A percentile compares a stretch with the other conserved stretches of the same genome.
Conservation (phyloP, 2,888 invertebrate genomes). For the Penaeus monodon region DNA sequence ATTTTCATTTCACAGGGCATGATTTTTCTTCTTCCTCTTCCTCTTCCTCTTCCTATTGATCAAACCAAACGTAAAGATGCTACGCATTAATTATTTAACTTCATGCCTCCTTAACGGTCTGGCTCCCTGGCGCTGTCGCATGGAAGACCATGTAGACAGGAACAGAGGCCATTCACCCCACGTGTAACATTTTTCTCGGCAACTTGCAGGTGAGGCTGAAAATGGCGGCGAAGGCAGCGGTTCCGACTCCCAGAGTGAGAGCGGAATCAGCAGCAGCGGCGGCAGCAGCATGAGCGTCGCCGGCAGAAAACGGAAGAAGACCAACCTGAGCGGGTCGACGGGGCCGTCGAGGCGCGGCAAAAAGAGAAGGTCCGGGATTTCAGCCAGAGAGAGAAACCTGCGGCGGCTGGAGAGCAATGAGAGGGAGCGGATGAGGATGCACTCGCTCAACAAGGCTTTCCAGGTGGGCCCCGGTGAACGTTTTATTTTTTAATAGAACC, state of each 20-base stretch:
- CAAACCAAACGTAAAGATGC: no score
- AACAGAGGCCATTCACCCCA: no score
- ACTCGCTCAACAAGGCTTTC: constrained; percentile 90
- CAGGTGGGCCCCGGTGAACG: constrained; percentile 74
- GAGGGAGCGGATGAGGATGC: constrained; percentile 92
- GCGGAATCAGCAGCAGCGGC: constrained; percentile 49
- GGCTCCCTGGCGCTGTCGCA: no score
- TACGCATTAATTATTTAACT: no score
- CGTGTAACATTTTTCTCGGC: no score
- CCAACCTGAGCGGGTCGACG: constrained; percentile 25
- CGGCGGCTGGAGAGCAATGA: constrained; percentile 91
- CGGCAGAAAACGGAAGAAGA: constrained; percentile 40
- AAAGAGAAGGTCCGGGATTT: constrained; percentile 80
- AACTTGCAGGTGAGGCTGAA: constrained; percentile 36
- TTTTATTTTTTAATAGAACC: not conserved
- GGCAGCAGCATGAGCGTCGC: constrained; percentile 34
- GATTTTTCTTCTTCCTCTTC: no score
- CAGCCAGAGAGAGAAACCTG: constrained; percentile 86
- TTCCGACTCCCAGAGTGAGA: constrained; percentile 53
- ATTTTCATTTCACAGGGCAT: no score
- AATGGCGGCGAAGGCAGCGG: constrained; percentile 53
- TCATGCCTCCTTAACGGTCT: no score
- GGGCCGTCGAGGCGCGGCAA: constrained; percentile 54
- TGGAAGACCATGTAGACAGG: no score
- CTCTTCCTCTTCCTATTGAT: no score